Percentiles rank a stretch among this genome's conserved stretches.
Evolutionary conservation across 1,140 invertebrate species (phyloP).

Genomic region (Calephelis nemesis): DNA sequence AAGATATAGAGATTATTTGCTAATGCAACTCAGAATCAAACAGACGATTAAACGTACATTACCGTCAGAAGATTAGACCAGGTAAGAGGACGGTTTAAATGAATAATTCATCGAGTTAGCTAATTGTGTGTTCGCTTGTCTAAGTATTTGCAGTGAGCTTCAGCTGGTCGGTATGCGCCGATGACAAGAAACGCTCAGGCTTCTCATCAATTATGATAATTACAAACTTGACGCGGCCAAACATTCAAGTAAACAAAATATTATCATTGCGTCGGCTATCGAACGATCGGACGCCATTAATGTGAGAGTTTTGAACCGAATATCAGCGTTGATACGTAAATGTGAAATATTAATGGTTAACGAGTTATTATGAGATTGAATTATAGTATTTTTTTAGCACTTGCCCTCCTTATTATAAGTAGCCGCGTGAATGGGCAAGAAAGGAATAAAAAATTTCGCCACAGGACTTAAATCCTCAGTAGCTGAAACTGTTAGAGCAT

Average conservation of each 20-base stretch:
- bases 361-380: no score
- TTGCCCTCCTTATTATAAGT: no score
- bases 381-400: no score
- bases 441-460: no score
- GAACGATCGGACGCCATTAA: neutral
- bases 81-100: conserved; percentile 2
- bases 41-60: conserved; percentile 8
- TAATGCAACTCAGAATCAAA: neutral
- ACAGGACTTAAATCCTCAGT: no score
- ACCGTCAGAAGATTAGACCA: conserved; percentile 1
- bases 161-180: neutral
- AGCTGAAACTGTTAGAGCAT: no score
- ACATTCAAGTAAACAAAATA: conserved; percentile 11
- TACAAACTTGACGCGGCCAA: conserved; percentile 7
- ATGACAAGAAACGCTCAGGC: conserved; percentile 3
- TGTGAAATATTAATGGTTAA: no score
- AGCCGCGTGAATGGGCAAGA: no score
- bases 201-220: conserved; percentile 3
- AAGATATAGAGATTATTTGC: neutral
- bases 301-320: neutral
- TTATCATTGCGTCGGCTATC: neutral
- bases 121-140: conserved; percentile 11
- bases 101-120: conserved; percentile 4
- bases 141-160: conserved; percentile 14
- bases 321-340: neutral